Percentiles rank a stretch among this genome's conserved stretches.
These are phyloP conservation scores for Perca flavescens DNA, from an alignment of 2,113 vertebrate species.

Conservation along the genomic window DNA sequence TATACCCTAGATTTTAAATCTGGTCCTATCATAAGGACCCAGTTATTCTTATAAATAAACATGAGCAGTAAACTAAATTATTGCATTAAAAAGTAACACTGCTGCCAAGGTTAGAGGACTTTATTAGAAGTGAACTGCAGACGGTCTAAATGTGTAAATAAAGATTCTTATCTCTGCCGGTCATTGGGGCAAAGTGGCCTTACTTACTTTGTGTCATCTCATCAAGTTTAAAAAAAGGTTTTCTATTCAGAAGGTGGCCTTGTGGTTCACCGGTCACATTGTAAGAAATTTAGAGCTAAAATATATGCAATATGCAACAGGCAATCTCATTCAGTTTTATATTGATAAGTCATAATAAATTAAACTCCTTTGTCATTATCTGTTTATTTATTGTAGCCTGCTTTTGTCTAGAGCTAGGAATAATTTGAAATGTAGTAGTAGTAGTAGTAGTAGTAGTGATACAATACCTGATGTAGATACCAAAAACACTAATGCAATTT, in stretches of 20 bases:
- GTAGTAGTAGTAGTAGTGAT: neutral
- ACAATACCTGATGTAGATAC: neutral
- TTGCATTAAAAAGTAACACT: conserved; percentile 4
- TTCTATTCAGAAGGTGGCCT: conserved; percentile 46
- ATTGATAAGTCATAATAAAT: neutral
- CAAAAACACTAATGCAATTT: neutral
- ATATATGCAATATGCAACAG: neutral
- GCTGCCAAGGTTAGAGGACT: conserved; percentile 18
- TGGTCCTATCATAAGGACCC: neutral
- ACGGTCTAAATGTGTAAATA: conserved; percentile 43
- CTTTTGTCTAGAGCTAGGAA: neutral
- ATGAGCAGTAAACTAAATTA: conserved; percentile 15
- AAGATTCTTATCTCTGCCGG: conserved; percentile 32
- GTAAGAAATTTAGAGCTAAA: neutral
- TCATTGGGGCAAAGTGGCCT: conserved; percentile 22
- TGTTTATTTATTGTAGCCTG: neutral
- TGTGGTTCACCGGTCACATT: neutral
- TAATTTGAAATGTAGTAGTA: neutral
- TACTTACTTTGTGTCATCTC: conserved; percentile 38
- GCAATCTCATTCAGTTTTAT: neutral
- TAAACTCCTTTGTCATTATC: neutral
- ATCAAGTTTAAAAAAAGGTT: conserved; percentile 30
- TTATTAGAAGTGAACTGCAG: conserved; percentile 33
- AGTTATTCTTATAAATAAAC: conserved; percentile 19
- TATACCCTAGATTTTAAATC: neutral